Percentiles rank a stretch among this genome's conserved stretches.
These are phyloP conservation scores for Dascyllus trimaculatus DNA, from an alignment of 2,113 vertebrate genomes.

Conservation along the genomic window DNA sequence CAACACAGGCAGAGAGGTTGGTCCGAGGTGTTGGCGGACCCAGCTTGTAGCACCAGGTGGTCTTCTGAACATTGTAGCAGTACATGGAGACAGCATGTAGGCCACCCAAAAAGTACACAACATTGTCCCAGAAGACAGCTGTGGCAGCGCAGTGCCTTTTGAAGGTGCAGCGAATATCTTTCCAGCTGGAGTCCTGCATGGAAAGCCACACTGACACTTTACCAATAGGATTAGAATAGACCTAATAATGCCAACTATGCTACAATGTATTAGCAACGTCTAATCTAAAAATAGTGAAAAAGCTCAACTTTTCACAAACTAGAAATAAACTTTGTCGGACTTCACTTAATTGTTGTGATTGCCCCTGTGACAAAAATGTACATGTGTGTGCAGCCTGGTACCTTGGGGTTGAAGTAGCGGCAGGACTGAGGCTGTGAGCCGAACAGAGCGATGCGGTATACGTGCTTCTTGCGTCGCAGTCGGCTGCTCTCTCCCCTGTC, in stretches of 20 bases:
- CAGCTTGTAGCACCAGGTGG: constrained; percentile 99
- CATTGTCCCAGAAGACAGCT: constrained; percentile 98
- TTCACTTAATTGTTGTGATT: no score
- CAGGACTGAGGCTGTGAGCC: constrained; percentile 98
- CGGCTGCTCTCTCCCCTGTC: constrained; percentile 96
- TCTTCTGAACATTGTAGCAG: constrained; percentile 98
- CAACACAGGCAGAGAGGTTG: constrained; percentile 95
- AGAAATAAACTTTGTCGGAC: no score
- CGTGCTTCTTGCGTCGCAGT: constrained; percentile 93
- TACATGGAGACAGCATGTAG: constrained; percentile 99
- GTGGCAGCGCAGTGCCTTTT: constrained; percentile 96
- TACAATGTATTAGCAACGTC: no score
- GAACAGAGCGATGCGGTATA: constrained; percentile 96
- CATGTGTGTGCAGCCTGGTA: constrained; percentile 55
- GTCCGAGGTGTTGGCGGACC: constrained; percentile 95
- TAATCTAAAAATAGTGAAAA: no score
- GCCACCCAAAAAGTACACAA: constrained; percentile 98
- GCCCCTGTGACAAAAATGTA: no score
- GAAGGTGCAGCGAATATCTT: constrained; percentile 97
- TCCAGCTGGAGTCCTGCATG: constrained; percentile 94
- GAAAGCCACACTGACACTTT: constrained; percentile 11
- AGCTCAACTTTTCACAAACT: no score
- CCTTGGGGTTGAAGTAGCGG: constrained; percentile 98
- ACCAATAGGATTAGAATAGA: constrained; percentile 1
- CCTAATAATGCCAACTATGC: not conserved